Percentiles rank a stretch among this genome's conserved stretches.
Conservation (phyloP, 2,113 vertebrate genomes). For the Hyperoodon ampullatus region DNA sequence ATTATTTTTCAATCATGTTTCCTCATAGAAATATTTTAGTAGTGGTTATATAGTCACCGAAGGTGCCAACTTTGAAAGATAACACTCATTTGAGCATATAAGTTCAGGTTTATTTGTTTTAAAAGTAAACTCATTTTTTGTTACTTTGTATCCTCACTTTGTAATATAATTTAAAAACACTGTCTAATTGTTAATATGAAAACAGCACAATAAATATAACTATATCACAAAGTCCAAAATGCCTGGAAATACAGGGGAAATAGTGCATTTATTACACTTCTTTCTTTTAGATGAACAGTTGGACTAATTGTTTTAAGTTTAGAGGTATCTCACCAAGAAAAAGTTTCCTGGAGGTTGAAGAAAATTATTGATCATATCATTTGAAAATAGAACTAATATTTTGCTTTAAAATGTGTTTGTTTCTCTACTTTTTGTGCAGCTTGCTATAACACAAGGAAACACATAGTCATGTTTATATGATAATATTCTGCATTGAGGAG, state of each 20-base stretch:
- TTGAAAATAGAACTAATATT: constrained; percentile 31
- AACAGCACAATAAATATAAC: not conserved
- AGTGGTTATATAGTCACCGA: not conserved
- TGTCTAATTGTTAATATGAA: not conserved
- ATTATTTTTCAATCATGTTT: constrained; percentile 13
- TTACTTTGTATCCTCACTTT: not conserved
- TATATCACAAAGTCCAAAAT: not conserved
- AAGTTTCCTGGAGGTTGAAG: not conserved
- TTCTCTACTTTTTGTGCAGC: not conserved
- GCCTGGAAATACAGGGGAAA: constrained; percentile 5
- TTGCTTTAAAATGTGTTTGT: constrained; percentile 30
- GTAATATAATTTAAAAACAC: not conserved
- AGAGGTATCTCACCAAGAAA: not conserved
- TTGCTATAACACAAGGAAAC: not conserved
- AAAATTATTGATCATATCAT: not conserved
- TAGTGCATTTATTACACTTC: not conserved
- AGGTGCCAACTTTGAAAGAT: constrained; percentile 11
- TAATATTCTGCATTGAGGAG: not conserved
- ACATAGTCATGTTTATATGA: not conserved
- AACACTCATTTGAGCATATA: not conserved
- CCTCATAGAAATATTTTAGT: constrained; percentile 38
- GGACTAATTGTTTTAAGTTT: not conserved
- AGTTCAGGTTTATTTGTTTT: constrained; percentile 8
- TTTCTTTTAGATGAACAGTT: constrained; percentile 8
- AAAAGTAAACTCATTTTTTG: constrained; percentile 7